phyloP scores from a whole-genome alignment of 1,140 invertebrate species.

The Tribolium castaneum region DNA sequence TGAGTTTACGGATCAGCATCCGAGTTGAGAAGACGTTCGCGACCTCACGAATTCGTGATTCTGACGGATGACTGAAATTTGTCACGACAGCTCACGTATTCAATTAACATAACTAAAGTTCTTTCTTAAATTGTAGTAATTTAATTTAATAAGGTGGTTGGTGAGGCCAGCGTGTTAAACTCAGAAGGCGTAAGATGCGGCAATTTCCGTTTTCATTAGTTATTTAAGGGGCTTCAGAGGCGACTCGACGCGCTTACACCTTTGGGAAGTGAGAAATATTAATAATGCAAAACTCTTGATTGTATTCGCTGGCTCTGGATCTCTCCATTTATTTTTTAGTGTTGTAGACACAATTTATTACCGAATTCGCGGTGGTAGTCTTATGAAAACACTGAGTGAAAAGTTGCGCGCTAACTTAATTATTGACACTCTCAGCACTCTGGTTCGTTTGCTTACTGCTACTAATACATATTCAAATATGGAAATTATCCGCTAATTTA shows the following conservation, averaged over 20 bases:
- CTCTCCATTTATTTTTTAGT: conserved; percentile 52
- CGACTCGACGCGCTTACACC: conserved; percentile 44
- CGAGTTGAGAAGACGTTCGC: conserved; percentile 15
- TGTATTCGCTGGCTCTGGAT: conserved; percentile 47
- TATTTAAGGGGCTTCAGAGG: conserved; percentile 46
- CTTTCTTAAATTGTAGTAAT: conserved; percentile 51
- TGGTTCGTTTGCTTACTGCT: conserved; percentile 46
- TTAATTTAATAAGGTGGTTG: conserved; percentile 51
- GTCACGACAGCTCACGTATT: conserved; percentile 49
- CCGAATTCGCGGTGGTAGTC: conserved; percentile 41
- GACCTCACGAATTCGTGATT: conserved; percentile 45
- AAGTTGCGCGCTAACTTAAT: conserved; percentile 50
- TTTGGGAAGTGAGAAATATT: conserved; percentile 53
- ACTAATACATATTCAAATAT: conserved; percentile 53
- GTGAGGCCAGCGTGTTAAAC: conserved; percentile 39
- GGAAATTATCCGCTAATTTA: conserved; percentile 49
- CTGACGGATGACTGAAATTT: conserved; percentile 46
- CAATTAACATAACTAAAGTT: conserved; percentile 50
- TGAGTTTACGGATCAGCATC: conserved; percentile 49
- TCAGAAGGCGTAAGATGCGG: conserved; percentile 41
- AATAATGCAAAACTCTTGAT: conserved; percentile 52
- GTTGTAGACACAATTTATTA: conserved; percentile 52
- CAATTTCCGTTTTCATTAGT: conserved; percentile 51
- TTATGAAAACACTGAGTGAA: conserved; percentile 50
- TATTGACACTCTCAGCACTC: conserved; percentile 50